A percentile compares a stretch with the other conserved stretches of the same genome.
These are phyloP conservation scores for Trachelipus rathkii DNA, from an alignment of 1,140 invertebrate species.

Conservation along the genomic window DNA sequence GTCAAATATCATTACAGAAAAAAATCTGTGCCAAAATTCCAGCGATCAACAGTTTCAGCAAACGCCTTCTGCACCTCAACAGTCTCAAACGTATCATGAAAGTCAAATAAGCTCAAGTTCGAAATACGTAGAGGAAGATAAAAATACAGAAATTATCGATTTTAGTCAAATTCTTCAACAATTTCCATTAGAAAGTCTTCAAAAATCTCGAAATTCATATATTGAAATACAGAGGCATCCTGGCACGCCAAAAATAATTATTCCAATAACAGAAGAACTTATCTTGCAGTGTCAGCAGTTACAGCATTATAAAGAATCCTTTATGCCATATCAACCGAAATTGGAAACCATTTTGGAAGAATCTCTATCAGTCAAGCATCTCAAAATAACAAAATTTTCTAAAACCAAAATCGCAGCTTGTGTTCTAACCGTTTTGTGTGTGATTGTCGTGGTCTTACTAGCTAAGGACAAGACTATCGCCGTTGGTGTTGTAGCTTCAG, in stretches of 20 bases:
- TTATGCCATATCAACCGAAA: not conserved
- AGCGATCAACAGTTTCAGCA: not conserved
- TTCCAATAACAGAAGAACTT: not conserved
- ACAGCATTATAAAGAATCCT: not conserved
- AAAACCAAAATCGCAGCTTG: constrained; percentile 4
- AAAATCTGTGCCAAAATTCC: not conserved
- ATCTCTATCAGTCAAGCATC: not conserved
- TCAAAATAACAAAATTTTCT: not conserved
- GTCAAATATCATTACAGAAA: not conserved
- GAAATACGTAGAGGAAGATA: too few species aligned
- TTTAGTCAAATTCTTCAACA: not conserved
- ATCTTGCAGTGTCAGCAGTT: not conserved
- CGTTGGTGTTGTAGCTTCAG: not conserved
- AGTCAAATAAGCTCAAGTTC: too few species aligned
- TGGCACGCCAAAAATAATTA: not conserved
- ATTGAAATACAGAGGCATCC: not conserved
- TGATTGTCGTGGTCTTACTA: not conserved
- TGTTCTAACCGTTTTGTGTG: not conserved
- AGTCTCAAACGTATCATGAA: too few species aligned
- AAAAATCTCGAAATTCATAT: not conserved
- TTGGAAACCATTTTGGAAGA: not conserved
- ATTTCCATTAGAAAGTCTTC: not conserved
- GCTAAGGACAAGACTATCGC: not conserved
- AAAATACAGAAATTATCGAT: not conserved
- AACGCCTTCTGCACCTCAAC: too few species aligned